A percentile compares a stretch with the other conserved stretches of the same genome.
phyloP scores from a whole-genome alignment of 2,113 vertebrate species.

The Nannobrachium achirus region DNA sequence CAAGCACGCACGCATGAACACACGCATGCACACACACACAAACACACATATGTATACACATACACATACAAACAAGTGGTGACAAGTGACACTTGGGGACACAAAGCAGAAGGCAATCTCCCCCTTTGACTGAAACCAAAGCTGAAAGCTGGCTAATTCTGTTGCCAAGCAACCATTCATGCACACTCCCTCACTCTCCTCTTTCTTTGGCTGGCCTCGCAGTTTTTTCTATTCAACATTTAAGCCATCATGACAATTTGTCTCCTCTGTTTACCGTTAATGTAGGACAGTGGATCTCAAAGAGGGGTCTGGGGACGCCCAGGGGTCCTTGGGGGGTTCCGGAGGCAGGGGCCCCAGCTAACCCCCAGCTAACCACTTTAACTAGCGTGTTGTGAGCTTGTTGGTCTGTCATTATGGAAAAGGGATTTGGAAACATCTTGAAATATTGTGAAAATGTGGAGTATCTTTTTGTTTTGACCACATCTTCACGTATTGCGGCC shows the following conservation, averaged over 20 bases:
- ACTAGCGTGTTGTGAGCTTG: too few relatives aligned
- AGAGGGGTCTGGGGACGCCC: too few relatives aligned
- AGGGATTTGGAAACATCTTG: too few relatives aligned
- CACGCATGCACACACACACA: not conserved
- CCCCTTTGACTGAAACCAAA: conserved; percentile 40
- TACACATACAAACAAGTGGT: conserved; percentile 21
- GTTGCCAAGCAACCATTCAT: conserved; percentile 73
- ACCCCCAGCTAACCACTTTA: too few relatives aligned
- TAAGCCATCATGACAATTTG: conserved; percentile 26
- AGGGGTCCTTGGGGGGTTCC: too few relatives aligned
- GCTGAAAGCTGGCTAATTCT: conserved; percentile 57
- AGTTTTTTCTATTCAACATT: conserved; percentile 19
- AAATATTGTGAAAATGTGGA: too few relatives aligned
- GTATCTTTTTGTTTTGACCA: too few relatives aligned
- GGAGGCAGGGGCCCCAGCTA: too few relatives aligned
- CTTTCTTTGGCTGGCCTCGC: conserved; percentile 1
- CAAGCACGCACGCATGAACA: not conserved
- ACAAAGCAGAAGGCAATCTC: conserved; percentile 33
- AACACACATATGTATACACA: conserved; percentile 19
- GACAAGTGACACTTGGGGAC: conserved; percentile 54
- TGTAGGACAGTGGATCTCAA: not conserved
- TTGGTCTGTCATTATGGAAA: too few relatives aligned
- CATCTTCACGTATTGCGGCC: too few relatives aligned
- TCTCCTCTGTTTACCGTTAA: conserved; percentile 33
- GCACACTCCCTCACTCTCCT: conserved; percentile 23